Conservation (phyloP, 2,888 invertebrate species). For the Pyrochroa serraticornis region DNA sequence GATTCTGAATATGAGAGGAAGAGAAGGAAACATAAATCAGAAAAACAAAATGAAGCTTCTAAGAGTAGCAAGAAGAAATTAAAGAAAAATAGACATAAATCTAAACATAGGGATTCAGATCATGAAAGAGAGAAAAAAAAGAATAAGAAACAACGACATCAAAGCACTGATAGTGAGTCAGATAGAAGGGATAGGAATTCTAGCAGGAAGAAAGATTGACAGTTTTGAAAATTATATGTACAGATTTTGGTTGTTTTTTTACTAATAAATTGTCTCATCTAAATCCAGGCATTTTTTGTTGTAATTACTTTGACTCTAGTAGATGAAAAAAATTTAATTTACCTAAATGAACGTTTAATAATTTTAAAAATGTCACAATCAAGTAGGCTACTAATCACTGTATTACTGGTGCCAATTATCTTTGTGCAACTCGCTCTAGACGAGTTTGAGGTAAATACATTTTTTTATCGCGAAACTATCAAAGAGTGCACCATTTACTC, state of each 20-base stretch:
- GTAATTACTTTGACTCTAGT: too few species aligned
- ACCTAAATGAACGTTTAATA: too few species aligned
- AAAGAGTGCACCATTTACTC: too few species aligned
- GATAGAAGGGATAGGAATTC: background rate
- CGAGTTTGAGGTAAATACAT: too few species aligned
- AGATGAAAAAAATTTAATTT: too few species aligned
- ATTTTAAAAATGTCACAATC: too few species aligned
- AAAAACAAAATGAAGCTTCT: background rate
- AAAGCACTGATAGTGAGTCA: constrained; percentile 23
- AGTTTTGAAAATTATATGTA: background rate
- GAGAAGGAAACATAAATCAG: background rate
- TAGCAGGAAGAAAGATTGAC: constrained; percentile 4
- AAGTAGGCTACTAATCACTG: too few species aligned
- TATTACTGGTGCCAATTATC: too few species aligned
- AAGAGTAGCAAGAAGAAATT: constrained; percentile 13
- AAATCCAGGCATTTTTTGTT: background rate
- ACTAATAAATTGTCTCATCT: background rate
- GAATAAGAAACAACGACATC: constrained; percentile 30
- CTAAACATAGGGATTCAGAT: constrained; percentile 25
- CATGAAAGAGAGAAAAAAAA: constrained; percentile 27
- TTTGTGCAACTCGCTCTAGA: too few species aligned
- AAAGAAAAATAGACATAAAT: constrained; percentile 27
- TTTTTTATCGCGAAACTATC: too few species aligned
- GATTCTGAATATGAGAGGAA: background rate
- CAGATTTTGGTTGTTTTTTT: too few species aligned